phyloP scores from a whole-genome alignment of 92 coral and sea anemone species.

The Heliopora coerulea region DNA sequence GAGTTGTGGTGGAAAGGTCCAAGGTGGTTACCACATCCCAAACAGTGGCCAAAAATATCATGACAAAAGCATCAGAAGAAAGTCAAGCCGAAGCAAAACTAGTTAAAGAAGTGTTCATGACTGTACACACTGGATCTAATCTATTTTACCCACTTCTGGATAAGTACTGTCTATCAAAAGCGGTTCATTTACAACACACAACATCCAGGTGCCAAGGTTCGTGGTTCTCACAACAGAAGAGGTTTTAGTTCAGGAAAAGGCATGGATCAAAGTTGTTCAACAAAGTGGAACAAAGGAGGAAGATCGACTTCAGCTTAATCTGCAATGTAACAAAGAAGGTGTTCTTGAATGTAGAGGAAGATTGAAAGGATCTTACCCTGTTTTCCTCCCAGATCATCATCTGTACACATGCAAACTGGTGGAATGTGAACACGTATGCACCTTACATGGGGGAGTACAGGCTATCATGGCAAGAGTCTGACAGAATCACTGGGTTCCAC shows the following conservation, averaged over 20 bases:
- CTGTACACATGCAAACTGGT: neutral
- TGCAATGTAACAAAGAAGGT: neutral
- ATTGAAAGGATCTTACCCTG: neutral
- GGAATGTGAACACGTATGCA: neutral
- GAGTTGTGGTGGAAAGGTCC: conserved; percentile 8
- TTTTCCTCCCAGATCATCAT: conserved; percentile 3
- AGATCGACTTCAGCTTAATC: neutral
- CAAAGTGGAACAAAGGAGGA: conserved; percentile 1
- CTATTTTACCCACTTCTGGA: conserved; percentile 40
- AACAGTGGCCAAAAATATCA: no score
- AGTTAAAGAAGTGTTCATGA: conserved; percentile 33
- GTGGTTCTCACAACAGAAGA: conserved; percentile 41
- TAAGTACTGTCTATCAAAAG: conserved; percentile 41
- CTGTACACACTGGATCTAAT: conserved; percentile 11
- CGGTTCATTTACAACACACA: conserved; percentile 45
- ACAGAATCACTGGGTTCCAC: neutral
- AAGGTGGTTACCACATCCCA: no score
- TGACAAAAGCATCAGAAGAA: conserved; percentile 26
- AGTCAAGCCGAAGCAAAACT: conserved; percentile 44
- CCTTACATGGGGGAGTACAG: neutral
- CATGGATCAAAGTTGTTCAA: conserved; percentile 12
- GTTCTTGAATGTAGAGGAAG: neutral
- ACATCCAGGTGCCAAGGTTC: conserved; percentile 7
- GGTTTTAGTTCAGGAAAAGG: neutral
- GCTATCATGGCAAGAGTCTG: neutral